Conservation (phyloP, 1,140 invertebrate genomes). For the Lepidotrigona ventralis region DNA sequence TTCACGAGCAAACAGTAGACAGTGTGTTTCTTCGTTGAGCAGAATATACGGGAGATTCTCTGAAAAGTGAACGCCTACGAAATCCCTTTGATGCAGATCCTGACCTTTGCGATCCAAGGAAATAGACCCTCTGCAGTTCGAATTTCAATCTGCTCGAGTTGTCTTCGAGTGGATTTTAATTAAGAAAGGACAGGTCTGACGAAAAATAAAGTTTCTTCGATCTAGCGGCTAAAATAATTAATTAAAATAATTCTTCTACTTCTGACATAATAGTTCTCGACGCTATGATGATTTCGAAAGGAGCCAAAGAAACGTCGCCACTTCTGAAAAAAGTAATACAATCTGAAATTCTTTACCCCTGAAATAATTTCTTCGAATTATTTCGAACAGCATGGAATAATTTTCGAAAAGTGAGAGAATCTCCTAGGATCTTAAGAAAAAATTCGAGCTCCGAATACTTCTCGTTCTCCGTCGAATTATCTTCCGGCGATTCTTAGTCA, state of each 20-base stretch:
- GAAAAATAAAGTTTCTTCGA: background rate
- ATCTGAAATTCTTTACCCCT: background rate
- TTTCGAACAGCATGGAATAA: no score
- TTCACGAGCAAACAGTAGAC: background rate
- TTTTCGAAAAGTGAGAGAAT: no score
- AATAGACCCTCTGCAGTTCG: background rate
- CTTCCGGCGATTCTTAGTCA: conserved; percentile 20
- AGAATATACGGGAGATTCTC: background rate
- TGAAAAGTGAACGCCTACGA: conserved; percentile 6
- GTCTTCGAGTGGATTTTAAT: background rate
- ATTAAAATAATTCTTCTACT: background rate
- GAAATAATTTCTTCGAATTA: background rate
- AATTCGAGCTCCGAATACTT: background rate
- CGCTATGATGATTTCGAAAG: no score
- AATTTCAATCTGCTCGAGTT: background rate
- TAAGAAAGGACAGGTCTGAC: background rate
- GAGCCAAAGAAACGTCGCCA: no score
- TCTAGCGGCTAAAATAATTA: background rate
- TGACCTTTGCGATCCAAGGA: conserved; percentile 2
- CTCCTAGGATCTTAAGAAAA: background rate
- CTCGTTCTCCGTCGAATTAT: conserved; percentile 3
- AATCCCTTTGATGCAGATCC: background rate
- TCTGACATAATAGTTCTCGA: no score
- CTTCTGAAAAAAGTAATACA: no score
- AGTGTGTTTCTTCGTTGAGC: background rate